phyloP scores from a whole-genome alignment of 1,140 invertebrate species.

The Drosophila watanabei region DNA sequence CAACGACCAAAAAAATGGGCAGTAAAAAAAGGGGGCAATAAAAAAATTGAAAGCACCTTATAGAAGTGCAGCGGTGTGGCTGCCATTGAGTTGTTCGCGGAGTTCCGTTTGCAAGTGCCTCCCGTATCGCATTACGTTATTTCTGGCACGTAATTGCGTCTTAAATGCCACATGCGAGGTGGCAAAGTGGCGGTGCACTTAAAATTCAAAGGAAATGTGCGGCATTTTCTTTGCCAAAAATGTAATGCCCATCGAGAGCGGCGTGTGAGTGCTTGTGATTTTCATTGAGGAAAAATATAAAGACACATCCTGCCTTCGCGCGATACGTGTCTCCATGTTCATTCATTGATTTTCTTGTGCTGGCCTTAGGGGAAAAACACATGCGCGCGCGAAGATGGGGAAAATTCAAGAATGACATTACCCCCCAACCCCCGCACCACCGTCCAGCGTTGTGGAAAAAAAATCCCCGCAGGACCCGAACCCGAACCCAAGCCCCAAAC shows the following conservation, averaged over 20 bases:
- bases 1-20: not conserved
- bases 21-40: constrained; percentile 22
- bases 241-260: constrained; percentile 14
- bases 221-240: constrained; percentile 23
- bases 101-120: constrained; percentile 15
- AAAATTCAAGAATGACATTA: constrained; percentile 51
- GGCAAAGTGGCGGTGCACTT: constrained; percentile 12
- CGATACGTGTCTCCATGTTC: constrained; percentile 53
- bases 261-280: constrained; percentile 7
- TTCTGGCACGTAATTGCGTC: constrained; percentile 53
- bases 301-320: constrained; percentile 32
- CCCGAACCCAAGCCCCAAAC: constrained; percentile 28
- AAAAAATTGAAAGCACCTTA: constrained; percentile 41
- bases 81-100: constrained; percentile 17
- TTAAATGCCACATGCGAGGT: constrained; percentile 36
- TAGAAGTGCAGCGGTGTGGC: constrained; percentile 26
- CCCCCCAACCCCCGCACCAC: not conserved
- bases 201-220: constrained; percentile 29
- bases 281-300: constrained; percentile 57
- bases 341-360: constrained; percentile 66
- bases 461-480: not conserved
- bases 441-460: constrained; percentile 21
- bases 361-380: constrained; percentile 17
- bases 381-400: constrained; percentile 35
- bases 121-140: constrained; percentile 46